Evolutionary conservation across 2,888 invertebrate species (phyloP).

Genomic region (Calliopum simillimum): DNA sequence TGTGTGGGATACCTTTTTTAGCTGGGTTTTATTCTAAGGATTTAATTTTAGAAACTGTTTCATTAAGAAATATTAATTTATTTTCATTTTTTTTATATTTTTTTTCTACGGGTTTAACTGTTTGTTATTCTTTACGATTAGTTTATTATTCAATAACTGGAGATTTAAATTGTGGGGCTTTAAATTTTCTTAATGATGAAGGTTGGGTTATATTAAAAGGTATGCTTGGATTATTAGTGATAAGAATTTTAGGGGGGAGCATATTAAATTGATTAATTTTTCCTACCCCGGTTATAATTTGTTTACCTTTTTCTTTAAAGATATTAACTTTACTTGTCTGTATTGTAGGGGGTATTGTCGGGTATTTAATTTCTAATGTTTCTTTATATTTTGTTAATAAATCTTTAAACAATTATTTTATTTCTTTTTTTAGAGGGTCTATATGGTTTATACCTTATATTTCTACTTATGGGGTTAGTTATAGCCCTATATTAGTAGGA

Average conservation of each 20-base stretch:
- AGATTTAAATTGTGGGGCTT: conserved; percentile 68
- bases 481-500: conserved; percentile 52
- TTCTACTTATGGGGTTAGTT: too few species aligned
- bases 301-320: conserved; percentile 70
- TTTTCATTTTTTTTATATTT: conserved; percentile 70
- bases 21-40: conserved; percentile 76
- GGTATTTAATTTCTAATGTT: conserved; percentile 68
- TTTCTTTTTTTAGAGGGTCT: too few species aligned
- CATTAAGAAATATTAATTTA: conserved; percentile 70
- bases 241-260: conserved; percentile 69
- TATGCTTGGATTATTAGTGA: conserved; percentile 67
- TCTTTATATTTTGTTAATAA: conserved; percentile 67
- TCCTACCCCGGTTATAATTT: conserved; percentile 70
- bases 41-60: conserved; percentile 72
- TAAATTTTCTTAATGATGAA: conserved; percentile 70
- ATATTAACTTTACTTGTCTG: conserved; percentile 70
- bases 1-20: conserved; percentile 76
- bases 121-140: conserved; percentile 72
- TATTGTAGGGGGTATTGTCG: conserved; percentile 66
- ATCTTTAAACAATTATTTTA: conserved; percentile 62
- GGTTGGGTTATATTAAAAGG: conserved; percentile 69
- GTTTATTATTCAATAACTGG: conserved; percentile 70
- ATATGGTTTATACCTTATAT: too few species aligned
- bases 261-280: conserved; percentile 72
- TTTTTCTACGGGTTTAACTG: conserved; percentile 72